phyloP scores from a whole-genome alignment of 2,797 vertebrate species.

The Limosa lapponica region DNA sequence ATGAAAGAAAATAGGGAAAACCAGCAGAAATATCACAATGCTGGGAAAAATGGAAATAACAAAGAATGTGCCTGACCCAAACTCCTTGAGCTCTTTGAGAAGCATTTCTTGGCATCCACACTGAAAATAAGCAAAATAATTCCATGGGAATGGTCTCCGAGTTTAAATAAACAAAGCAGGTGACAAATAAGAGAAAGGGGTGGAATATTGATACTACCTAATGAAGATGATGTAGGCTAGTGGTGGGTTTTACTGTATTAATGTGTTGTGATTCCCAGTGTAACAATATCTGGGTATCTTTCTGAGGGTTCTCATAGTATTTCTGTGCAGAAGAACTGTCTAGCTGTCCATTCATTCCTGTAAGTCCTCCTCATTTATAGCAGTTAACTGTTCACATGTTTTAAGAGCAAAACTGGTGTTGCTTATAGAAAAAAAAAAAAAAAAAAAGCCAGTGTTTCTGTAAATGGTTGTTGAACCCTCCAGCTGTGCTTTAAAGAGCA shows the following conservation, averaged over 20 bases:
- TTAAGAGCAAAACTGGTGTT: neutral
- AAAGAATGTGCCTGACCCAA: neutral
- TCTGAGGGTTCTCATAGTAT: neutral
- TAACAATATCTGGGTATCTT: neutral
- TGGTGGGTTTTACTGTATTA: neutral
- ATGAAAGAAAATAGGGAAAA: neutral
- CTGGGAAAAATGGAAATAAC: neutral
- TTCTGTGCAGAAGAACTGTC: neutral
- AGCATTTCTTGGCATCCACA: neutral
- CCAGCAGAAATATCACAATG: neutral
- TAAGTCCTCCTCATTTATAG: neutral
- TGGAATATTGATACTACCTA: neutral
- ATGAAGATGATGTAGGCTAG: neutral
- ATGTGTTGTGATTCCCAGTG: neutral
- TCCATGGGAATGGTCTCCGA: neutral
- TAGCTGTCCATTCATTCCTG: neutral
- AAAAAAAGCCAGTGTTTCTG: neutral
- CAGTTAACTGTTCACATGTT: neutral
- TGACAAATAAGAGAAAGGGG: neutral
- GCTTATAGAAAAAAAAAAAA: neutral
- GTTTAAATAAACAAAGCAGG: neutral
- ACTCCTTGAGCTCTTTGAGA: neutral
- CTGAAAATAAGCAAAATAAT: neutral
- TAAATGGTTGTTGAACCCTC: neutral
- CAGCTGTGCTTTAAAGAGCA: accelerated